Base-by-base conservation (phyloP, 2,113 vertebrate species). In the Canis aureus region DNA sequence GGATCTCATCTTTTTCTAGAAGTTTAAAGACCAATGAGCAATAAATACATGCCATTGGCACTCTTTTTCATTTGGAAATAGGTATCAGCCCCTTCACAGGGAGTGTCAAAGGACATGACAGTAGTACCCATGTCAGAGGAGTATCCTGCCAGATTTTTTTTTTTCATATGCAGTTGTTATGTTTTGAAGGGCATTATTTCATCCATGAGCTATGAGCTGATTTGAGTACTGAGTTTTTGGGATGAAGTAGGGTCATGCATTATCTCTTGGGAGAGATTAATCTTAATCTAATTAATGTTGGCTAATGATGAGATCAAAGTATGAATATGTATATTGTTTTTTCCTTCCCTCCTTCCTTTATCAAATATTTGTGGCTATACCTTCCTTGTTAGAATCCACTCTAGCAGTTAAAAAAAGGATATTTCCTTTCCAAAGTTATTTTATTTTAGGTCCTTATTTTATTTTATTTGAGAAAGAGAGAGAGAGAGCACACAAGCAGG, bases 301-400 rank as follows among this genome's bases (percentile, higher is more conserved):
- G 59, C 9, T 35, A 89, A 89, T 78, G 67, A 78, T 51, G 53
- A 4, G 86, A 82, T 85, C 51, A 89, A 64, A 84, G 32, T 29
- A 55, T 86, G 71, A 23, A n/a, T 49, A 78, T 69, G 3, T 84
- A 27, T 80, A 32, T 22, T 59, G 20, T 74, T 89, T 82, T 35
- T 94, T 38, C n/a, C n/a, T 67, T 55, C 11, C n/a, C 60, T 62
- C 11, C 38, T 67, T 90, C 23, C 22, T 71, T 94, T 19, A 13
- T 64, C n/a, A 90, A 43, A 91, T 25, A 92, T 92, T 64, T 76
- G 29, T 59, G 74, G 19, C 49, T 90, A 17, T 92, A 57, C 11
- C 38, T 97, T 64, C 11, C 20, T 78, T 93, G 35, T 93, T 35
- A 91, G 71, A 97, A 90, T 84, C 22, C 51, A 89, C 78, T 22